Evolutionary conservation across 2,888 invertebrate genomes (phyloP).

Genomic region (Drosophila fungiperda): DNA sequence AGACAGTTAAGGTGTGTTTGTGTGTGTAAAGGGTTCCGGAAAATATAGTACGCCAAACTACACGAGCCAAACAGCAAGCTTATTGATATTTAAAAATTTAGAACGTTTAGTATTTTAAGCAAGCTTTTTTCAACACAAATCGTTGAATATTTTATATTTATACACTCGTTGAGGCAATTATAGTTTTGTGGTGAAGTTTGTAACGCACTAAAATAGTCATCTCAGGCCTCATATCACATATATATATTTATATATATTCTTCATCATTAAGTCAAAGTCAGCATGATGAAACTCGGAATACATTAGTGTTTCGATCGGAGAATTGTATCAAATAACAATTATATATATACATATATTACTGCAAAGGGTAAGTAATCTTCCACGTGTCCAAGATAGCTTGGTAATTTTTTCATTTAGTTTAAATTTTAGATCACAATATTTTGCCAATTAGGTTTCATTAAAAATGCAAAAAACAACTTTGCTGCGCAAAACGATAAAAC

Average conservation of each 20-base stretch:
- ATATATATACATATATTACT: too few species aligned
- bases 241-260: not conserved
- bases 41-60: not conserved
- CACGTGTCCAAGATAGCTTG: not conserved
- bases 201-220: not conserved
- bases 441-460: slow-evolving; percentile 37
- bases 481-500: slow-evolving; percentile 24
- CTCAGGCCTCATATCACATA: not conserved
- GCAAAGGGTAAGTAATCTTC: not conserved
- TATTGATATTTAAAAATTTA: slow-evolving; percentile 18
- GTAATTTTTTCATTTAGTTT: slow-evolving; percentile 1
- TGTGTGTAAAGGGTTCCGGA: not conserved
- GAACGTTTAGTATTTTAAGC: slow-evolving; percentile 15
- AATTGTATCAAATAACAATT: not conserved
- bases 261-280: not conserved
- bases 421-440: slow-evolving; percentile 18
- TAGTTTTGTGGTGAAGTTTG: not conserved
- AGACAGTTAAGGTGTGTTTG: not conserved
- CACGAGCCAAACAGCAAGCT: slow-evolving; percentile 4
- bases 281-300: not conserved
- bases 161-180: not conserved
- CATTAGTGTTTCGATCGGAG: not conserved
- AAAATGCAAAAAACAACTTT: slow-evolving; percentile 13
- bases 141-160: not conserved
- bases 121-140: not conserved